Conservation (phyloP, 1,140 invertebrate species). For the Drosophila sechellia region DNA sequence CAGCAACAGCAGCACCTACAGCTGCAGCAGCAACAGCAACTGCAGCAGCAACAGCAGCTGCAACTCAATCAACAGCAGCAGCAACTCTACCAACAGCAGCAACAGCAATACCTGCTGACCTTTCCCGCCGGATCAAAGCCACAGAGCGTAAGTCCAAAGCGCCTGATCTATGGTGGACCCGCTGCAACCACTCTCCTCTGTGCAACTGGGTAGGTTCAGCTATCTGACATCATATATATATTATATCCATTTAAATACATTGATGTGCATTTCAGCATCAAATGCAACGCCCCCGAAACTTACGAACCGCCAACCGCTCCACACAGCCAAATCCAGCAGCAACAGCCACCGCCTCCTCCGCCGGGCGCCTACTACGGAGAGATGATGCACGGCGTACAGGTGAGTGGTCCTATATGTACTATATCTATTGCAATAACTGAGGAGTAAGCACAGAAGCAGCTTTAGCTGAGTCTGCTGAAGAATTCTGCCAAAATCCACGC, state of each 20-base stretch:
- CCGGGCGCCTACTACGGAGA: constrained; percentile 79
- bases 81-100: constrained; percentile 58
- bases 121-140: constrained; percentile 61
- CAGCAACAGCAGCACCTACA: constrained; percentile 46
- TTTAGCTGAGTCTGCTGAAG: too few relatives aligned
- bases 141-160: constrained; percentile 78
- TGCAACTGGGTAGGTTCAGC: too few relatives aligned
- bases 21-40: constrained; percentile 40
- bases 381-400: constrained; percentile 78
- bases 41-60: constrained; percentile 35
- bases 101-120: constrained; percentile 67
- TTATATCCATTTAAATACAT: too few relatives aligned
- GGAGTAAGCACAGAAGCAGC: too few relatives aligned
- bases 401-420: constrained; percentile 9
- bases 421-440: too few relatives aligned
- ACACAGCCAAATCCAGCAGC: constrained; percentile 75
- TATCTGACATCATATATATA: too few relatives aligned
- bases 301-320: constrained; percentile 77
- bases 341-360: constrained; percentile 55
- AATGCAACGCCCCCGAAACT: constrained; percentile 56
- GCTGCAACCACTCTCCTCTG: constrained; percentile 1
- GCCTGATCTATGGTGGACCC: constrained; percentile 56
- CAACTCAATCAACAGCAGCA: constrained; percentile 52
- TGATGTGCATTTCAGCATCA: neutral
- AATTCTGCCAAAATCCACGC: too few relatives aligned